Conservation (phyloP, 2,797 vertebrate genomes). For the Gallinago solitaria region DNA sequence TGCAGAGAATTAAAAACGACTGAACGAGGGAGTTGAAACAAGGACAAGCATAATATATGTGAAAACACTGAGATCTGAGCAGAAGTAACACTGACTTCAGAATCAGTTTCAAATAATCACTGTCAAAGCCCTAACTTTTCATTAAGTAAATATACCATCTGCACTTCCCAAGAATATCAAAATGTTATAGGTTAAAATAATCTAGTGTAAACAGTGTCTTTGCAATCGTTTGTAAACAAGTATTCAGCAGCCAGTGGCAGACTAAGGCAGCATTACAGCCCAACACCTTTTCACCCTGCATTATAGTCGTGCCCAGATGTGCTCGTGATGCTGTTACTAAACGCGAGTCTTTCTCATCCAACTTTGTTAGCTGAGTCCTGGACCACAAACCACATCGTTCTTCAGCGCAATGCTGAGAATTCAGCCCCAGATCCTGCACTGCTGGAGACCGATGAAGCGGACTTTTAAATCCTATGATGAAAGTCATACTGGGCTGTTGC, state of each 20-base stretch:
- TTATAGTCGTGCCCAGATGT: neutral
- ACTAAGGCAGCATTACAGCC: neutral
- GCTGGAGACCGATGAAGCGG: constrained; percentile 76
- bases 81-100: constrained; percentile 47
- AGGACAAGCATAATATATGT: neutral
- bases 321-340: neutral
- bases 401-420: constrained; percentile 74
- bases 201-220: constrained; percentile 49
- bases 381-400: constrained; percentile 44
- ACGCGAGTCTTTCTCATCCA: neutral
- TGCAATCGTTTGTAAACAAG: constrained; percentile 43
- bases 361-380: constrained; percentile 58
- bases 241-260: neutral
- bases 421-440: constrained; percentile 70
- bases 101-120: constrained; percentile 41
- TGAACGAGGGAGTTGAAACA: neutral
- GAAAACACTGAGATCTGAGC: constrained; percentile 15
- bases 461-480: constrained; percentile 72
- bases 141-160: constrained; percentile 53
- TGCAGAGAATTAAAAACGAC: neutral
- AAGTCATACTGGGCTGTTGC: constrained; percentile 59
- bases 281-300: neutral
- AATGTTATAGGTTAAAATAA: constrained; percentile 58
- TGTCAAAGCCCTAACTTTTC: too few species aligned
- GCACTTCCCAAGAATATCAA: constrained; percentile 56